These are phyloP conservation scores for Martes martes DNA, from an alignment of 2,113 vertebrate species.

Conservation along the genomic window DNA sequence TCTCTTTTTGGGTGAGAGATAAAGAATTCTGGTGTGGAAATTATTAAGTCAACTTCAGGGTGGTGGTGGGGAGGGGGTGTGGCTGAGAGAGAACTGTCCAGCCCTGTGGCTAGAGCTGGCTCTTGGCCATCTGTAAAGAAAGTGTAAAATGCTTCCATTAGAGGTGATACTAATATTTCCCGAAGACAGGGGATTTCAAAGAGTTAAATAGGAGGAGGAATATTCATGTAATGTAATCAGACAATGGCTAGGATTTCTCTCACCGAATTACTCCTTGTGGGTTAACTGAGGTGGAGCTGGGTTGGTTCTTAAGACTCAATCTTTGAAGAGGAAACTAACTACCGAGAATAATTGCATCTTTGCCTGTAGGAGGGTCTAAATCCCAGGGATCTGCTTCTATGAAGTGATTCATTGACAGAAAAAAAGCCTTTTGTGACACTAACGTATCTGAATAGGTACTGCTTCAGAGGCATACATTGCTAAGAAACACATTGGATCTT, in stretches of 20 bases:
- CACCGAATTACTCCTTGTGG: constrained; percentile 79
- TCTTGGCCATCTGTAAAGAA: constrained; percentile 32
- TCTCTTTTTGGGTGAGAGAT: constrained; percentile 37
- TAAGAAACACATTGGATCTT: constrained; percentile 13
- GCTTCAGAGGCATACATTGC: neutral
- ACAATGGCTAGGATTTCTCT: constrained; percentile 95
- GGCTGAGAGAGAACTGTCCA: constrained; percentile 48
- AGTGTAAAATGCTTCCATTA: constrained; percentile 72
- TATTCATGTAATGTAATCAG: constrained; percentile 94
- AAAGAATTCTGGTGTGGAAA: constrained; percentile 67
- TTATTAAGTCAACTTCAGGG: constrained; percentile 74
- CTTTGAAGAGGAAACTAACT: constrained; percentile 60
- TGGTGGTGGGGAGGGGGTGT: constrained; percentile 51
- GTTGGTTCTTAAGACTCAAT: constrained; percentile 58
- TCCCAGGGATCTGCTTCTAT: constrained; percentile 17
- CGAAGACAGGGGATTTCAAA: constrained; percentile 75
- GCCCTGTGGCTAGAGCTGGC: constrained; percentile 37
- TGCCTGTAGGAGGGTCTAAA: constrained; percentile 48
- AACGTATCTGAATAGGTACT: neutral
- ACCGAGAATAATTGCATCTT: constrained; percentile 41
- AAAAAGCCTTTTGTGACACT: neutral
- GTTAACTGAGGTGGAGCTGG: constrained; percentile 60
- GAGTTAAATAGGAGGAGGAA: constrained; percentile 88
- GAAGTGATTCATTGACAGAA: constrained; percentile 51
- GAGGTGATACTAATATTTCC: constrained; percentile 73